Conservation (phyloP, 2,797 vertebrate genomes). For the Esox masquinongy region DNA sequence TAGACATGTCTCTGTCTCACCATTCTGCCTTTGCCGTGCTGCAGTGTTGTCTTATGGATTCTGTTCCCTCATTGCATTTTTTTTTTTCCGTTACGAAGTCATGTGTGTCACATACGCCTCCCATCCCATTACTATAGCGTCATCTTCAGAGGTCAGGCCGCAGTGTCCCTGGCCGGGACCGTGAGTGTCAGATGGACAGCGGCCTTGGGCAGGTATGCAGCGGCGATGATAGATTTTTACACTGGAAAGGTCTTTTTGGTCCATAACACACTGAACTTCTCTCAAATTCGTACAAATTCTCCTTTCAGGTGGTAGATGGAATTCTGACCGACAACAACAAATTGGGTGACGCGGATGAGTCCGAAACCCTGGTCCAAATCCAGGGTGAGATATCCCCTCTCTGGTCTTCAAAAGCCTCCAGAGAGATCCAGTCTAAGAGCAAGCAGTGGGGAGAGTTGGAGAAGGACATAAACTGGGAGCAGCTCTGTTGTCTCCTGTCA, state of each 20-base stretch:
- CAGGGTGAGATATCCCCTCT: background rate
- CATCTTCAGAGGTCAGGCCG: slow-evolving; percentile 56
- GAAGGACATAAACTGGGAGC: slow-evolving; percentile 55
- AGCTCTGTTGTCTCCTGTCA: slow-evolving; percentile 65
- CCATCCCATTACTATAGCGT: slow-evolving; percentile 85
- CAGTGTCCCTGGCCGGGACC: slow-evolving; percentile 35
- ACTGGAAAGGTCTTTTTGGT: too few relatives aligned
- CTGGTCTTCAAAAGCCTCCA: background rate
- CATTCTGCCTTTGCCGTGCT: slow-evolving; percentile 78
- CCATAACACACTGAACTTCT: background rate
- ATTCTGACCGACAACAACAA: background rate
- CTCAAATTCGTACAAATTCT: background rate
- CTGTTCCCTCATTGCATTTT: slow-evolving; percentile 79
- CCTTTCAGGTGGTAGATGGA: slow-evolving; percentile 3
- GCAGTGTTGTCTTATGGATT: slow-evolving; percentile 73
- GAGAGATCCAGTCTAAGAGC: background rate
- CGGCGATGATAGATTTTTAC: background rate
- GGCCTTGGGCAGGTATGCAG: slow-evolving; percentile 61
- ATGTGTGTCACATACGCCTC: slow-evolving; percentile 78
- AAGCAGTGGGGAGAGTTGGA: slow-evolving; percentile 32
- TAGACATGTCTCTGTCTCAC: slow-evolving; percentile 73
- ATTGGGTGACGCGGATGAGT: slow-evolving; percentile 29
- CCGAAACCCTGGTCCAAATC: slow-evolving; percentile 31
- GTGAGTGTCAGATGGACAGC: slow-evolving; percentile 50
- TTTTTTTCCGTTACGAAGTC: slow-evolving; percentile 73